phyloP scores from a whole-genome alignment of 2,797 vertebrate genomes.

The Tokudaia muenninki region DNA sequence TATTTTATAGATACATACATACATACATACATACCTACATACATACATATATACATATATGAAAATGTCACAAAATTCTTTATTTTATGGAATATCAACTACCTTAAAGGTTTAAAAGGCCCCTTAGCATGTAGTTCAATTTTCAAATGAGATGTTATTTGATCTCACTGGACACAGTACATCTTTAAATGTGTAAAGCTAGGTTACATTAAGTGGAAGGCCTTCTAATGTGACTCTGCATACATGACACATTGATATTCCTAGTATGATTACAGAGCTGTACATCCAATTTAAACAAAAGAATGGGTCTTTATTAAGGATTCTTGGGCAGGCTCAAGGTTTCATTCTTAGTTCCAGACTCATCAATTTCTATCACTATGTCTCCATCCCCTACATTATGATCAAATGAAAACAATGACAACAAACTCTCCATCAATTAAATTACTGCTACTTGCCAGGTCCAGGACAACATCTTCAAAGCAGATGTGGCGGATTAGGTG shows the following conservation, averaged over 20 bases:
- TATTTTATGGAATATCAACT: neutral
- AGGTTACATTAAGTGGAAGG: neutral
- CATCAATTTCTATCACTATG: neutral
- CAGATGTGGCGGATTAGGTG: neutral
- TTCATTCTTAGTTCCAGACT: neutral
- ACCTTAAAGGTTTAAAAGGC: neutral
- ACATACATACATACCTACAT: neutral
- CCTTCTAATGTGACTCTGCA: neutral
- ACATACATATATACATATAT: neutral
- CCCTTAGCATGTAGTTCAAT: neutral
- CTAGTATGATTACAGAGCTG: neutral
- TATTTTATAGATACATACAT: neutral
- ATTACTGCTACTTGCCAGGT: neutral
- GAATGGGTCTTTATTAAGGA: neutral
- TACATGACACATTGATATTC: neutral
- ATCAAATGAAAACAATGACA: neutral
- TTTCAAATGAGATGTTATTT: neutral
- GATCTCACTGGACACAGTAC: neutral
- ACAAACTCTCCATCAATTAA: neutral
- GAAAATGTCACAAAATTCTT: neutral
- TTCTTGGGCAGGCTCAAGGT: neutral
- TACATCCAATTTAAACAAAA: neutral
- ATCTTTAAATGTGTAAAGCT: neutral
- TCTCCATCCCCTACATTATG: neutral
- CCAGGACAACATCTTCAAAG: neutral